A percentile compares a stretch with the other conserved stretches of the same genome.
phyloP scores from a whole-genome alignment of 2,797 vertebrate genomes.

The Cheirogaleus major region DNA sequence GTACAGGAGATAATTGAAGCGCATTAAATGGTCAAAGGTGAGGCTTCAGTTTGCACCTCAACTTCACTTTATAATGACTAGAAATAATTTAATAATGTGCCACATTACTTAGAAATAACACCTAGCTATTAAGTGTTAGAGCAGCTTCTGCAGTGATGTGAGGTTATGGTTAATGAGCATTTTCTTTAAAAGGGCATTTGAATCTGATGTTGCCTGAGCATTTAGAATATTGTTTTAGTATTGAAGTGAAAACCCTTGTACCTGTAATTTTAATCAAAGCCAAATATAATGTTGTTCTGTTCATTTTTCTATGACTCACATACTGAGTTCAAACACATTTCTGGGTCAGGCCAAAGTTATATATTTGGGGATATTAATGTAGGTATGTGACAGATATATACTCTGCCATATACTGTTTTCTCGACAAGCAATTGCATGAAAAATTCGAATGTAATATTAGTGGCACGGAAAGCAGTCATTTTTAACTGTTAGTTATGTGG shows the following conservation, averaged over 20 bases:
- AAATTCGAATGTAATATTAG: background rate
- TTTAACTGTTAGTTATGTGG: background rate
- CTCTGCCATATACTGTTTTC: background rate
- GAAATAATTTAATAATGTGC: background rate
- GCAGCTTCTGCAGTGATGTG: background rate
- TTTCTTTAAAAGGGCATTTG: conserved; percentile 15
- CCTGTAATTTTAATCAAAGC: conserved; percentile 42
- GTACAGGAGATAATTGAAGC: background rate
- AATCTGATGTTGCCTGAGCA: background rate
- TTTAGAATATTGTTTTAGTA: conserved; percentile 23
- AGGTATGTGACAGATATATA: background rate
- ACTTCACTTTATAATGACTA: conserved; percentile 21
- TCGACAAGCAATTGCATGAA: background rate
- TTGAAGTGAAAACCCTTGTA: background rate
- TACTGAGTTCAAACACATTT: background rate
- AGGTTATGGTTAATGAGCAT: background rate
- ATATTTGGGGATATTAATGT: background rate
- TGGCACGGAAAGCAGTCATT: background rate
- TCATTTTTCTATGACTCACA: background rate
- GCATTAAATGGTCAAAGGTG: background rate
- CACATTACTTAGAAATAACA: background rate
- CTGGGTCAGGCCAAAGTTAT: background rate
- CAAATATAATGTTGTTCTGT: background rate
- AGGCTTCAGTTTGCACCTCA: background rate
- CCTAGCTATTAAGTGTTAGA: background rate